Conservation (phyloP, 2,888 invertebrate species). For the Stenodera caucasica region DNA sequence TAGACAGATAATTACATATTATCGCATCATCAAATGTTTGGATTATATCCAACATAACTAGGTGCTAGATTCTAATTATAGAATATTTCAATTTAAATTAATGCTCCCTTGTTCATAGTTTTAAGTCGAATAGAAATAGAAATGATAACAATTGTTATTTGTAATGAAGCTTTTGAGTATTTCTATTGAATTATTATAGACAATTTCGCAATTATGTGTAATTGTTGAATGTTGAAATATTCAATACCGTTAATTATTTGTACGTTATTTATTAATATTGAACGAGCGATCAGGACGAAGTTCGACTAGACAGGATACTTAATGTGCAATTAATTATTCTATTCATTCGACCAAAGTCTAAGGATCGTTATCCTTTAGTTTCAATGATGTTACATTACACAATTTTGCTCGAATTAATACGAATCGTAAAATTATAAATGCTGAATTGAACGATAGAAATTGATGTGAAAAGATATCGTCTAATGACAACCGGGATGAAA, state of each 20-base stretch:
- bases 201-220: background rate
- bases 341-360: background rate
- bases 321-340: background rate
- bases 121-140: conserved; percentile 5
- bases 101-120: conserved; percentile 4
- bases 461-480: background rate
- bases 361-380: background rate
- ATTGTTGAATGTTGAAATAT: background rate
- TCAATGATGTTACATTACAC: background rate
- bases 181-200: background rate
- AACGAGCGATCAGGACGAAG: background rate
- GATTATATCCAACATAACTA: conserved; percentile 8
- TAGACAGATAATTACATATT: conserved; percentile 4
- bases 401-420: background rate
- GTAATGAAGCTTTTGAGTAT: background rate
- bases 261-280: background rate
- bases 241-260: background rate
- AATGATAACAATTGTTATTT: background rate
- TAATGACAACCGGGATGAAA: background rate
- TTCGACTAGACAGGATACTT: background rate
- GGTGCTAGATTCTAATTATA: conserved; percentile 10
- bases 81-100: conserved; percentile 8
- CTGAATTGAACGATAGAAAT: background rate
- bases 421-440: background rate
- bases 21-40: conserved; percentile 13